Evolutionary conservation across 2,113 vertebrate species (phyloP).

Genomic region (Pogona vitticeps): DNA sequence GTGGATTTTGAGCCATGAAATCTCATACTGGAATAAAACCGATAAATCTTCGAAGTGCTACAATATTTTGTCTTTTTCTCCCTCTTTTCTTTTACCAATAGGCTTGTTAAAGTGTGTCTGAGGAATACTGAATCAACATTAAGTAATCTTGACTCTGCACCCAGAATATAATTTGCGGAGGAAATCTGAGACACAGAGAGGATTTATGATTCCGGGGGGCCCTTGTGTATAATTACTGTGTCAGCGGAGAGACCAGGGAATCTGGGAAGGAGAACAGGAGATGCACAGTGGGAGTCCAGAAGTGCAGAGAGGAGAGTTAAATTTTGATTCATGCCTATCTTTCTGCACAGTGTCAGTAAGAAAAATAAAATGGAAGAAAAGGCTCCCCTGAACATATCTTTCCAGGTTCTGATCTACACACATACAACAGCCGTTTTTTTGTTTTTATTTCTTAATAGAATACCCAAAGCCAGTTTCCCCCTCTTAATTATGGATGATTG

Average conservation of each 20-base stretch:
- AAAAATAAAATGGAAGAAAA: conserved; percentile 15
- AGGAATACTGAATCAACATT: neutral
- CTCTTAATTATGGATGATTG: neutral
- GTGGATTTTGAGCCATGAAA: too few relatives aligned
- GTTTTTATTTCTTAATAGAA: conserved; percentile 5
- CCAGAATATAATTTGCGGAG: neutral
- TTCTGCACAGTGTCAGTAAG: neutral
- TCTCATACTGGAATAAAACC: too few relatives aligned
- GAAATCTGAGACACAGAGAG: neutral
- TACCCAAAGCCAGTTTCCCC: neutral
- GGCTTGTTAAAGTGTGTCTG: neutral
- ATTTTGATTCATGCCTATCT: neutral
- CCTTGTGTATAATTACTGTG: neutral
- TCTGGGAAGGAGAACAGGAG: neutral
- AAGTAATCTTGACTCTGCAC: neutral
- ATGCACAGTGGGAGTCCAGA: neutral
- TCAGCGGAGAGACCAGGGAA: conserved; percentile 26
- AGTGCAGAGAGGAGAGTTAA: conserved; percentile 1
- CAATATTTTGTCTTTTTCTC: neutral
- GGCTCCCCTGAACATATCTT: conserved; percentile 15
- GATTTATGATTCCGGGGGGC: conserved; percentile 18
- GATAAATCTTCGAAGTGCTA: too few relatives aligned
- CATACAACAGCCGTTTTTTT: neutral
- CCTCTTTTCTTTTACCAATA: neutral
- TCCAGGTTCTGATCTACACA: conserved; percentile 1